These are phyloP conservation scores for Leptinotarsa rubiginosa DNA, from an alignment of 2,888 invertebrate genomes.

Conservation along the genomic window DNA sequence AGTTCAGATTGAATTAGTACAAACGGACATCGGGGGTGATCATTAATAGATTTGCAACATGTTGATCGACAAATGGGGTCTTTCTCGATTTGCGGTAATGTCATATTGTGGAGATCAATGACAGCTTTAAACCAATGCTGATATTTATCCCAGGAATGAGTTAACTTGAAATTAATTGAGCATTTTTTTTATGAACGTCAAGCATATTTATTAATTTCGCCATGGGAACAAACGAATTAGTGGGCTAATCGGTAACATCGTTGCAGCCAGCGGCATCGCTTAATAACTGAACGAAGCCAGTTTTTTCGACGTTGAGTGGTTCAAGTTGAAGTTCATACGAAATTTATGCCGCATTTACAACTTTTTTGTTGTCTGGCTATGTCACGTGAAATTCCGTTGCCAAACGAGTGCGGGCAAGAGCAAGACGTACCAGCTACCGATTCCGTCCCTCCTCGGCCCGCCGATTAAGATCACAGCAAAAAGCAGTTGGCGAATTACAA, in stretches of 20 bases:
- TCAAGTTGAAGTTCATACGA: constrained; percentile 55
- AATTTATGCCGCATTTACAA: constrained; percentile 56
- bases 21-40: no score
- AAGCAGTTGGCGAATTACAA: constrained; percentile 40
- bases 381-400: constrained; percentile 56
- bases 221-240: constrained; percentile 38
- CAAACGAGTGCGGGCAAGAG: constrained; percentile 40
- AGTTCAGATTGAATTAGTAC: no score
- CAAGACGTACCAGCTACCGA: constrained; percentile 33
- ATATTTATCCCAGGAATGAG: no score
- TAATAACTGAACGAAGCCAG: constrained; percentile 62
- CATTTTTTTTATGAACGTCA: constrained; percentile 7
- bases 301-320: constrained; percentile 65
- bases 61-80: no score
- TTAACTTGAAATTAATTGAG: background rate
- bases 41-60: no score
- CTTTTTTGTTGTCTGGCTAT: constrained; percentile 64
- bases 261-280: constrained; percentile 46
- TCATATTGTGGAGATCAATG: no score
- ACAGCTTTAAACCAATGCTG: no score
- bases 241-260: constrained; percentile 43
- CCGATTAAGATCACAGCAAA: constrained; percentile 46
- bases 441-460: constrained; percentile 43
- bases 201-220: constrained; percentile 35
- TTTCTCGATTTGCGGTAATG: no score